These are phyloP conservation scores for Xestia rhomboidea DNA, from an alignment of 2,888 invertebrate species.

Conservation along the genomic window DNA sequence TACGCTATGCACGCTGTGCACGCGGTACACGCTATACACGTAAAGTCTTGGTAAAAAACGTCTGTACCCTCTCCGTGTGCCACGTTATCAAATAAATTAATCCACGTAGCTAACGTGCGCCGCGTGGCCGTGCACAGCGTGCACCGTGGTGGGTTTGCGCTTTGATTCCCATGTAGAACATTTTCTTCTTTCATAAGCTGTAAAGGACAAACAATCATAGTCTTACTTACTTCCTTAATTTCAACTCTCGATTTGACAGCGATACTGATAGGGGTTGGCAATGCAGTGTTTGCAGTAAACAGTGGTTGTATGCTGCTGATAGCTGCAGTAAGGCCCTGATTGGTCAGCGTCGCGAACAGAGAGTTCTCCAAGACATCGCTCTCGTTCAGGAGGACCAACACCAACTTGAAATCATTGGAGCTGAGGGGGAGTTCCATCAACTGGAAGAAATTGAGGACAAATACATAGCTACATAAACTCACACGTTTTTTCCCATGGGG, in stretches of 20 bases:
- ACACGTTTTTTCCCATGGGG: neutral
- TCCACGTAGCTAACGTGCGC: too few relatives aligned
- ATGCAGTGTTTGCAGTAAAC: conserved; percentile 40
- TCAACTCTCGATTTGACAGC: conserved; percentile 35
- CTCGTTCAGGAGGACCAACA: conserved; percentile 69
- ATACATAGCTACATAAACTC: neutral
- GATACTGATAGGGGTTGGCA: conserved; percentile 41
- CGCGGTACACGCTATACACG: too few relatives aligned
- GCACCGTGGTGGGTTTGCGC: too few relatives aligned
- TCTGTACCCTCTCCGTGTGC: too few relatives aligned
- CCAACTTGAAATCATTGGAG: conserved; percentile 61
- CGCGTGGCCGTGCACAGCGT: too few relatives aligned
- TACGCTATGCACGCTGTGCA: too few relatives aligned
- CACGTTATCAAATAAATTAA: too few relatives aligned
- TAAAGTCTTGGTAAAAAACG: too few relatives aligned
- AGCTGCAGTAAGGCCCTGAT: conserved; percentile 52
- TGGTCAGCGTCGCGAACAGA: conserved; percentile 49
- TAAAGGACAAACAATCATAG: neutral
- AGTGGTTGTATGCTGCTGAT: conserved; percentile 56
- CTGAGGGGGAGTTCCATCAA: conserved; percentile 68
- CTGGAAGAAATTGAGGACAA: conserved; percentile 45
- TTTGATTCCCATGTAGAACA: neutral
- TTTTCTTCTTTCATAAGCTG: neutral
- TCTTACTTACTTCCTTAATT: conserved; percentile 34
- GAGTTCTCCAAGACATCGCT: conserved; percentile 45